Evolutionary conservation across 2,888 invertebrate species (phyloP), one percentile per base, ranked within the genome.

Genomic region (Amorpha juglandis): DNA sequence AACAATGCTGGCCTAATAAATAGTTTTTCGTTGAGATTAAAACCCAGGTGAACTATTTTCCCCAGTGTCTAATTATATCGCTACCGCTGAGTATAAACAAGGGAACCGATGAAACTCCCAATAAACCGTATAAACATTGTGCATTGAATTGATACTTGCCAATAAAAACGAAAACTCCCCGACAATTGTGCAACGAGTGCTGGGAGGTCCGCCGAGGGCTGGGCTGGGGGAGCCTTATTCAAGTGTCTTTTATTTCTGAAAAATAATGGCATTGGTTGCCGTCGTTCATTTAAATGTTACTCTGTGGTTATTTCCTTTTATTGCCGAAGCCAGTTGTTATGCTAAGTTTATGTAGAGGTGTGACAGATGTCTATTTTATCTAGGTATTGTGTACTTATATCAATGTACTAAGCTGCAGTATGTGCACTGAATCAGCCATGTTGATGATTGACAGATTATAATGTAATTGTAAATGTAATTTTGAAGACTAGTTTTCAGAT

Each of bases 161-260:
- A 48, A 63, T 50, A 63, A 63, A 62, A 48, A 2, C 48, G 63
- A 63, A 63, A 63, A 63, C 33, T 48, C 19, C n/a, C 11, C 58
- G 42, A 11, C 38, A 19, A 58, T 58, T 58, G 58, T 58, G 58
- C 58, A 58, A 0, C 12, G 6, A 19, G 19, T 16, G 35, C 4
- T n/a, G 55, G 16, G 55, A 27, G 27, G 27, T 27, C 2, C 27
- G 27, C 27, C 2, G 27, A 27, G 27, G 27, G 27, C 2, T 1
- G 33, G 53, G n/a, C 14, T 8, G 38, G 9, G 55, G 55, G 4
- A n/a, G n/a, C n/a, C 38, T 16, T 8, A 16, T 38, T 55, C 9
- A 55, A 55, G 16, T 35, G 11, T 11, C 4, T 55, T 55, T 55
- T 55, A 55, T 16, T 55, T 35, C 11, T 38, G 3, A 55, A 55